Evolutionary conservation across 2,797 vertebrate genomes (phyloP), one percentile per base, ranked within the genome.

Genomic region (Chelon auratus): DNA sequence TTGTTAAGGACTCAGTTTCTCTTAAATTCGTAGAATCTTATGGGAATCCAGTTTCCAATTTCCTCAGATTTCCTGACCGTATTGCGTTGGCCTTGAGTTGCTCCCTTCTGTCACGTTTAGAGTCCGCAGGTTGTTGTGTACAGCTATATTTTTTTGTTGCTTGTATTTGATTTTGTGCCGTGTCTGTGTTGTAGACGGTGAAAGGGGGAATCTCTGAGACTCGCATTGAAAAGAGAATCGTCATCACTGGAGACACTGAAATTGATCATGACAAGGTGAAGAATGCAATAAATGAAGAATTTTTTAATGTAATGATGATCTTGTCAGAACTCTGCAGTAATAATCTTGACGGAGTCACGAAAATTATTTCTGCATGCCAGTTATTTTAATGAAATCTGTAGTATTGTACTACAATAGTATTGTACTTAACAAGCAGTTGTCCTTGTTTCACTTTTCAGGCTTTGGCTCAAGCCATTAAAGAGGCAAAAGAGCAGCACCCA

Each of bases 191-290:
- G 24, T 17, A 89, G 98, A 99, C 96, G 68, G 97, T 99, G 70
- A 98, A 99, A 94, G 98, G 98, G 78, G 97, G 97, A 20, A 97
- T 99, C 80, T 99, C 98, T 14, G 98, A 99, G 93, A 99, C 98
- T 0, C 93, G 98, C 68, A 99, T 99, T 75, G 98, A 99, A 82
- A 99, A 99, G 91, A 95, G 97, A 89, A 99, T 99, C 54, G 97
- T 99, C 85, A 99, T 99, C 89, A 99, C 97, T 5, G 98, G 97
- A 83, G 98, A 98, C 89, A 95, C 95, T 1, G 97, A 99, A 80
- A 96, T 99, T 56, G 98, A 99, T 91, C 98, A 99, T 0, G 98
- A 99, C 91, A 97, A 99, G 96, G 98, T 99, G 81, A 80, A 69
- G 12, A 30, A 61, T 42, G 20, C 4, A n/a, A 30, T 3, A 14